These are phyloP conservation scores for Camelus dromedarius DNA, from an alignment of 2,113 vertebrate species.

Conservation along the genomic window DNA sequence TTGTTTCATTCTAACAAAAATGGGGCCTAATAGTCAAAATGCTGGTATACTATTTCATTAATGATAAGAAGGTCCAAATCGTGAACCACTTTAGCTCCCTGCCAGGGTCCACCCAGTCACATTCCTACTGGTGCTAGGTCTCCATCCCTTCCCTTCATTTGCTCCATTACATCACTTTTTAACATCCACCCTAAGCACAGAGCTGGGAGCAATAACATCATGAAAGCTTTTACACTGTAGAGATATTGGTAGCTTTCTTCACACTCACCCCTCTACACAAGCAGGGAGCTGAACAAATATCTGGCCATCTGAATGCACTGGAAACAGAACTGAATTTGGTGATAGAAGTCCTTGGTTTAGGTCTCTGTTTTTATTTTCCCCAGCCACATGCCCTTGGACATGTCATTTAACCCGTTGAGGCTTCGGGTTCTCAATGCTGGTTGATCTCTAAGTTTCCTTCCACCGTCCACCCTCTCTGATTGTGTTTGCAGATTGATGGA, in stretches of 20 bases:
- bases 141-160: not conserved
- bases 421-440: not conserved
- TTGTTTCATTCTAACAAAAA: not conserved
- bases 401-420: not conserved
- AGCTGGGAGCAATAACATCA: not conserved
- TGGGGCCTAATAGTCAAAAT: not conserved
- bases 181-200: not conserved
- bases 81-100: not conserved
- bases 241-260: not conserved
- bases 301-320: not conserved
- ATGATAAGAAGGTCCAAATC: not conserved
- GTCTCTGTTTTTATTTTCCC: not conserved
- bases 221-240: too few relatives aligned
- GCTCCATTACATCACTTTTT: not conserved
- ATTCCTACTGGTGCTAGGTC: not conserved
- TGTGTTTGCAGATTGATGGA: not conserved
- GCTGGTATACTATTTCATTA: not conserved
- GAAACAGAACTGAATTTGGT: not conserved
- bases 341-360: not conserved
- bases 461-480: not conserved
- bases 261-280: not conserved
- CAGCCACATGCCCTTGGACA: not conserved
- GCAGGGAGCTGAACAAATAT: not conserved
- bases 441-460: not conserved
- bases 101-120: not conserved